Evolutionary conservation across 2,113 vertebrate genomes (phyloP).

Genomic region (Prolemur simus): DNA sequence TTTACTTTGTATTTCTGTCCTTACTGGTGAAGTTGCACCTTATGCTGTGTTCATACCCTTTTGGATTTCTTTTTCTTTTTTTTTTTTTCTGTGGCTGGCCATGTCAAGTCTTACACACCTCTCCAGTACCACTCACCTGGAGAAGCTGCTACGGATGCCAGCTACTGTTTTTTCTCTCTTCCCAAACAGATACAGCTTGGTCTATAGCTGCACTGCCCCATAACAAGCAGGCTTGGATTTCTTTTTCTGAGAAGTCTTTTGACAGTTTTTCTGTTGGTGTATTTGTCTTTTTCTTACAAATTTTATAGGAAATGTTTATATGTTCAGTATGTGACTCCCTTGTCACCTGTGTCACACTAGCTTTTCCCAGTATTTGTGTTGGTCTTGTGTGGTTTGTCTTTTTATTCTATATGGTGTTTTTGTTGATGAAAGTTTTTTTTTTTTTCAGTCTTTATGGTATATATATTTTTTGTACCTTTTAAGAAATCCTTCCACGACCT

Average conservation of each 20-base stretch:
- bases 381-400: not conserved
- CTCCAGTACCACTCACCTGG: slow-evolving; percentile 67
- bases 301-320: not conserved
- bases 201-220: slow-evolving; percentile 91
- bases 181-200: slow-evolving; percentile 93
- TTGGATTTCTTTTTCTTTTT: not conserved
- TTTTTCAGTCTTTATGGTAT: not conserved
- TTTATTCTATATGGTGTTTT: not conserved
- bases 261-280: not conserved
- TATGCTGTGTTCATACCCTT: not conserved
- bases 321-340: not conserved
- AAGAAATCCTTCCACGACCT: not conserved
- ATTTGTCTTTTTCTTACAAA: not conserved
- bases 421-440: not conserved
- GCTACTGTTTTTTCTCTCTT: slow-evolving; percentile 82
- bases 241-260: not conserved
- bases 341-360: not conserved
- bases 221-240: slow-evolving; percentile 84
- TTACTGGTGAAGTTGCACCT: not conserved
- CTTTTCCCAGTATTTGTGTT: not conserved
- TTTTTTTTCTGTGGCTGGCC: slow-evolving; percentile 64
- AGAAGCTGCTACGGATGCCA: slow-evolving; percentile 60
- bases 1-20: not conserved
- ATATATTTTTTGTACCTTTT: not conserved
- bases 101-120: not conserved